Base-by-base conservation (phyloP, 2,797 vertebrate genomes). In the Anguilla pacifica region DNA sequence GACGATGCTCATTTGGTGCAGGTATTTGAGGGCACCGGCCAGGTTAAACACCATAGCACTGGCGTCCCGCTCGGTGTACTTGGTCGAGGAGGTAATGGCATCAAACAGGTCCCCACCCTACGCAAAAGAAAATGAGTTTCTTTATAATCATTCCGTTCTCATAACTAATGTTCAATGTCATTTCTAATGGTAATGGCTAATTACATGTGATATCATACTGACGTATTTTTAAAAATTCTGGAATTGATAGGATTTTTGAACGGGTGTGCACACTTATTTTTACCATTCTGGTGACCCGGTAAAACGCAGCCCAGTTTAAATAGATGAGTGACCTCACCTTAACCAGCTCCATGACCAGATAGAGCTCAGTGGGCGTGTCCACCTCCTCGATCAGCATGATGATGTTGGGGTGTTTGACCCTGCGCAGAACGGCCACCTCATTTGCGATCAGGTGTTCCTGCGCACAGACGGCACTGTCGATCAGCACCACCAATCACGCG, bases 21-120 rank as follows among this genome's bases (percentile, higher is more conserved):
- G 97, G 89, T 99, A 99, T 87, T 97, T 96, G 91, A 99, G 94
- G 31, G 98, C 98, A 0, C 95, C 98, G 11, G 97, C 97, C 72
- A 99, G 95, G 92, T 99, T 99, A 94, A 97, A 99, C 87, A 99
- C 97, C 98, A 99, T 99, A 67, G 98, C 98, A 11, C 98, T 99
- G 90, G 98, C 97, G 3, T 99, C 98, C 1, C 96, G 95, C 93
- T 99, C 98, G 0, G 98, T 99, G 90, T 99, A 99, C 94, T 99
- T 99, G 0, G 98, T 99, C 86, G 98, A 99, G 46, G 97, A 99
- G 79, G 98, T 99, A 93, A 99, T 99, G 86, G 98, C 98, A 86
- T 99, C 98, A 6, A 99, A 99, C 51, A 99, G 94, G 89, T 99
- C 98, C 46, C 98, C 98, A 25, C 98, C 98, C 98, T 99, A 86